A percentile compares a stretch with the other conserved stretches of the same genome.
Evolutionary conservation across 2,113 vertebrate species (phyloP).

Genomic region (Clarias macrocephalus): DNA sequence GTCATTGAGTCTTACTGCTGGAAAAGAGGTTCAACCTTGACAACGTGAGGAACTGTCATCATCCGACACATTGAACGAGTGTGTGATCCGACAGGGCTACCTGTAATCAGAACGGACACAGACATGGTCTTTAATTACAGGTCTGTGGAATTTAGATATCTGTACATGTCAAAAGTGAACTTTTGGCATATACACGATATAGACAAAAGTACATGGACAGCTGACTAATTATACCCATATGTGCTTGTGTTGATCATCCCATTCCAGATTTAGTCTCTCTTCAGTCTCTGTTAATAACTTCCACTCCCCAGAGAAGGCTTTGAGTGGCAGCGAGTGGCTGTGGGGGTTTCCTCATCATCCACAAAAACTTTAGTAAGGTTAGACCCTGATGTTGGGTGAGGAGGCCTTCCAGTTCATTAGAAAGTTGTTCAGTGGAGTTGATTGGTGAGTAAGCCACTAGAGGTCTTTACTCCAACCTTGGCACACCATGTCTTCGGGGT

Average conservation of each 20-base stretch:
- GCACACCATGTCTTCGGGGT: neutral
- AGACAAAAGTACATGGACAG: neutral
- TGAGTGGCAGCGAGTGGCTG: neutral
- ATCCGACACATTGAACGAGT: slow-evolving; percentile 13
- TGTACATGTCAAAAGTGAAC: neutral
- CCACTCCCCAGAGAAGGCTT: neutral
- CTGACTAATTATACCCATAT: neutral
- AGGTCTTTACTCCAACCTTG: neutral
- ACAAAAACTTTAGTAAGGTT: neutral
- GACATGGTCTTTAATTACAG: slow-evolving; percentile 6
- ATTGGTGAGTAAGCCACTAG: neutral
- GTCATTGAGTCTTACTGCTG: slow-evolving; percentile 10
- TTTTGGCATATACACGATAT: neutral
- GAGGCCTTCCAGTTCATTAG: neutral
- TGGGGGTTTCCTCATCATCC: neutral
- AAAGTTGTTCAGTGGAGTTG: neutral
- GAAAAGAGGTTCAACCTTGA: slow-evolving; percentile 27
- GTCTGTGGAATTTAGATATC: neutral
- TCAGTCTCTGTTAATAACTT: neutral
- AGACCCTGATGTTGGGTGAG: neutral
- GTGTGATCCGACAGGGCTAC: slow-evolving; percentile 21
- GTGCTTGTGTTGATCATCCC: neutral
- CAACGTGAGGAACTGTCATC: slow-evolving; percentile 26
- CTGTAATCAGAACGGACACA: neutral
- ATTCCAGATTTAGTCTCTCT: neutral